A percentile compares a stretch with the other conserved stretches of the same genome.
phyloP scores from a whole-genome alignment of 2,113 vertebrate species.

The Danio rerio region GRCz12tu NC_133186.1:19869001-19869500 shows the following conservation, averaged over 20 bases:
- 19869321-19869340: no score
- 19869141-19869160: background rate
- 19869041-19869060: slow-evolving; percentile 96
- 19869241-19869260: slow-evolving; percentile 94
- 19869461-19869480: no score
- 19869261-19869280: slow-evolving; percentile 81
- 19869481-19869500: no score
- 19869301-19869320: background rate
- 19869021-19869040: slow-evolving; percentile 96
- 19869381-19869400: no score
- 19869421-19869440: no score
- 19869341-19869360: no score
- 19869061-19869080: slow-evolving; percentile 93
- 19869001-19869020: slow-evolving; percentile 55
- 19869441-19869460: no score
- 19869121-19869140: no score
- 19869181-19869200: slow-evolving; percentile 90
- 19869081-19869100: slow-evolving; percentile 95
- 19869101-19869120: slow-evolving; percentile 30
- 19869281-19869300: slow-evolving; percentile 40
- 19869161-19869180: slow-evolving; percentile 82
- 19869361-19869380: no score
- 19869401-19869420: no score
- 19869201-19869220: slow-evolving; percentile 87
- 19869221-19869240: slow-evolving; percentile 92